Evolutionary conservation across 1,140 invertebrate species (phyloP).

Genomic region (Drosophila micromelanica): DNA sequence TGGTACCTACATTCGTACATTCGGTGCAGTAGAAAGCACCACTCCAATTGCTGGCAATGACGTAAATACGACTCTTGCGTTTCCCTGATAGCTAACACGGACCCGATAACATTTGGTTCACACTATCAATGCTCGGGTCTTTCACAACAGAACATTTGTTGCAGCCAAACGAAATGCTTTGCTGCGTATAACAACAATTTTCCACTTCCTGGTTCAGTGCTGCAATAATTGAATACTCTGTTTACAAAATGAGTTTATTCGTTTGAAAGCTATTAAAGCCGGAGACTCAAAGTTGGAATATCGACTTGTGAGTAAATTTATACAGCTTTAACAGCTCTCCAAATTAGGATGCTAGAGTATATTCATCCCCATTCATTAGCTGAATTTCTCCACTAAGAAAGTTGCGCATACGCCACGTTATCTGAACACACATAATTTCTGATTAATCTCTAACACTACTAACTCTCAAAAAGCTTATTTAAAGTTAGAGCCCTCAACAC

Average conservation of each 20-base stretch:
- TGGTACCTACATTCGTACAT: no score
- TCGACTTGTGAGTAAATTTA: no score
- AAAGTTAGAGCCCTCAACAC: not conserved
- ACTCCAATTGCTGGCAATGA: conserved; percentile 25
- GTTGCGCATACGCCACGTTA: conserved; percentile 13
- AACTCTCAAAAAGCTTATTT: not conserved
- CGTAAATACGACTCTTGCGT: conserved; percentile 60
- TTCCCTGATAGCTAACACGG: conserved; percentile 38
- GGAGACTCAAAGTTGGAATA: no score
- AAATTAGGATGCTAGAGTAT: no score
- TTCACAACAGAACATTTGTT: conserved; percentile 58
- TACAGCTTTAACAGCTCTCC: no score
- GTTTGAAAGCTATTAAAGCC: no score
- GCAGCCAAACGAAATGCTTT: conserved; percentile 16
- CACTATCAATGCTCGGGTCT: conserved; percentile 23
- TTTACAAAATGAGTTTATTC: no score
- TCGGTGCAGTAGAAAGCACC: conserved; percentile 22
- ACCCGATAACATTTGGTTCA: conserved; percentile 38
- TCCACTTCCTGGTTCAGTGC: conserved; percentile 12
- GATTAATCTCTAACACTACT: no score
- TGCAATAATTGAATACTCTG: no score
- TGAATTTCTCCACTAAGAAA: not conserved
- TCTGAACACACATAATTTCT: not conserved
- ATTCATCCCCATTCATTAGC: not conserved
- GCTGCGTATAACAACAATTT: not conserved